phyloP scores from a whole-genome alignment of 64 coral and sea anemone genomes.

The Catalaphyllia jardinei region DNA sequence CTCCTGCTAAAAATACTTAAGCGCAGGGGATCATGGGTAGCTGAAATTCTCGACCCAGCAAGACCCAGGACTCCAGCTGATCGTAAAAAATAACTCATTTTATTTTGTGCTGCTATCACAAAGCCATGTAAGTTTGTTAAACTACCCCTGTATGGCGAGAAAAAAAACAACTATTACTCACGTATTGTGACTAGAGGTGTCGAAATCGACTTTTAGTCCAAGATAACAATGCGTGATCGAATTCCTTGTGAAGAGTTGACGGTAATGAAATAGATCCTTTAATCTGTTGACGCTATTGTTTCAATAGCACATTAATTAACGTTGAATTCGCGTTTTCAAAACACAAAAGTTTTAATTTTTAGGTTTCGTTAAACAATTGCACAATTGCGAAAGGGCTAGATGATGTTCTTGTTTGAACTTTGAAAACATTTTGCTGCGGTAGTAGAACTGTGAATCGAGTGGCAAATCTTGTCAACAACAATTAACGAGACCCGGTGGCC shows the following conservation, averaged over 20 bases:
- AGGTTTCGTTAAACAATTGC: neutral
- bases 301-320: neutral
- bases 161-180: no score
- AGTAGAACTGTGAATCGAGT: neutral
- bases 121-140: neutral
- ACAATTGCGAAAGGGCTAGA: neutral
- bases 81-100: neutral
- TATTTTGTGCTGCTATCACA: neutral
- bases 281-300: slow-evolving; percentile 29
- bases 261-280: slow-evolving; percentile 11
- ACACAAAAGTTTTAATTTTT: neutral
- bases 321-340: neutral
- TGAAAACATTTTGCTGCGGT: neutral
- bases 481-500: no score
- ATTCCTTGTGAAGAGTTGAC: neutral
- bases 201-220: neutral
- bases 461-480: no score
- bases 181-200: no score
- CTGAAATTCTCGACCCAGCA: neutral
- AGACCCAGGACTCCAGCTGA: neutral
- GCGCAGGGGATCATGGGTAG: neutral
- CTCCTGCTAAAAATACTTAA: no score
- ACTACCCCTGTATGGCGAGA: no score
- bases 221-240: neutral
- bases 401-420: neutral